These are phyloP conservation scores for Lagocephalus sceleratus DNA, from an alignment of 2,797 vertebrate genomes.

Conservation along the genomic window DNA sequence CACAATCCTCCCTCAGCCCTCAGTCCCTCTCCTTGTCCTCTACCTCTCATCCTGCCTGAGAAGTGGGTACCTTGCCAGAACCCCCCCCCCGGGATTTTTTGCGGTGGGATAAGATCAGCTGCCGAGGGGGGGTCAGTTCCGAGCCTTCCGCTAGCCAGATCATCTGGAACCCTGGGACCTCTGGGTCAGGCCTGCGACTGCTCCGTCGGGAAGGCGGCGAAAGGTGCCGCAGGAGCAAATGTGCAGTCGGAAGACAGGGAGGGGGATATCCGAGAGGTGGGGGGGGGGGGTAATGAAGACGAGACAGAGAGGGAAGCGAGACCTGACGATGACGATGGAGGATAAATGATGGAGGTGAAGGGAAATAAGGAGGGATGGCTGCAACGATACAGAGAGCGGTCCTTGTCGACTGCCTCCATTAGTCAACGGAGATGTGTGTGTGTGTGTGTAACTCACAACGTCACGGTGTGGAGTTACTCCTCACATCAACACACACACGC, in stretches of 20 bases:
- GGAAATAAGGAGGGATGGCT: conserved; percentile 28
- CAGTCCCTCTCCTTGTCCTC: conserved; percentile 44
- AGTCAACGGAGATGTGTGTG: conserved; percentile 29
- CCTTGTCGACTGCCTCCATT: conserved; percentile 1
- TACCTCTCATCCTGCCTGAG: conserved; percentile 38
- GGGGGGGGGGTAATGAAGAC: conserved; percentile 44
- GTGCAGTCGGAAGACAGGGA: conserved; percentile 24
- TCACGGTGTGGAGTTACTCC: conserved; percentile 37
- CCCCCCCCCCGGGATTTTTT: conserved; percentile 43
- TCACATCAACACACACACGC: neutral
- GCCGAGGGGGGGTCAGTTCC: conserved; percentile 43
- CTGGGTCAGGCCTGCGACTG: conserved; percentile 22
- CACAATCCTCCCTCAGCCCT: conserved; percentile 27
- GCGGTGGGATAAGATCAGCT: conserved; percentile 55
- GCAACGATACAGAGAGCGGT: conserved; percentile 19
- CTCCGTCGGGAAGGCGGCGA: conserved; percentile 20
- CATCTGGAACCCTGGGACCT: conserved; percentile 61
- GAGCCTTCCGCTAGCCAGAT: conserved; percentile 48
- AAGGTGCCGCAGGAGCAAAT: conserved; percentile 15
- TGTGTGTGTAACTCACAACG: conserved; percentile 28
- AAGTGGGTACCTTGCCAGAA: conserved; percentile 24
- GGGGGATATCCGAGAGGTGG: neutral
- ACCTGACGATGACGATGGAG: conserved; percentile 31
- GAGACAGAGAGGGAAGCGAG: conserved; percentile 30
- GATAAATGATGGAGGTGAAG: conserved; percentile 46